phyloP scores from a whole-genome alignment of 2,113 vertebrate species.

The Sceloporus tristichus region DNA sequence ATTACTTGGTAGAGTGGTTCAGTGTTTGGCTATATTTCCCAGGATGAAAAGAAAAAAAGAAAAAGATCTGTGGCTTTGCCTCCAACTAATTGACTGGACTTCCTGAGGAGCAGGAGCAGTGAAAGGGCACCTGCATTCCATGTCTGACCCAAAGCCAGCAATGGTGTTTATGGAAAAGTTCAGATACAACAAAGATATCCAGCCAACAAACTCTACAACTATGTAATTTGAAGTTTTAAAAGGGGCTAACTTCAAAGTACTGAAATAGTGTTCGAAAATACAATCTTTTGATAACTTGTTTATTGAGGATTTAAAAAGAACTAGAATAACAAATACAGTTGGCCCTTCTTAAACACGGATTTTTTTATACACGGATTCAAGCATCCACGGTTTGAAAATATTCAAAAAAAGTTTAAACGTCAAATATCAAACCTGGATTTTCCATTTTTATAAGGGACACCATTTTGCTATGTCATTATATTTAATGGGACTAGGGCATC shows the following conservation, averaged over 20 bases:
- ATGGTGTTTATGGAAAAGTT: conserved; percentile 84
- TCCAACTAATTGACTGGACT: conserved; percentile 76
- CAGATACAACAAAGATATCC: conserved; percentile 70
- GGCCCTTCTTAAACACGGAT: too few relatives aligned
- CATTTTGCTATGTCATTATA: too few relatives aligned
- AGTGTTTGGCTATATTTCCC: conserved; percentile 56
- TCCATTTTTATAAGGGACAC: too few relatives aligned
- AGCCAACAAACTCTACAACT: conserved; percentile 80
- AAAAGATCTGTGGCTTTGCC: conserved; percentile 66
- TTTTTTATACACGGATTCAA: too few relatives aligned
- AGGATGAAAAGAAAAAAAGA: conserved; percentile 61
- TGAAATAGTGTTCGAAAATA: conserved; percentile 61
- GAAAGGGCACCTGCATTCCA: conserved; percentile 82
- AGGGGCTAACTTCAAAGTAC: conserved; percentile 61
- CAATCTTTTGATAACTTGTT: conserved; percentile 57
- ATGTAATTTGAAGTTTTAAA: conserved; percentile 63
- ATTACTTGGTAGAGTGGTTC: conserved; percentile 17
- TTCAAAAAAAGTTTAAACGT: too few relatives aligned
- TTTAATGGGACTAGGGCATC: too few relatives aligned
- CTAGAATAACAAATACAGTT: conserved; percentile 29
- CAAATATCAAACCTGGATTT: too few relatives aligned
- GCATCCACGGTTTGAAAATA: too few relatives aligned
- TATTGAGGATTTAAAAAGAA: conserved; percentile 47
- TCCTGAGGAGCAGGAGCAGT: conserved; percentile 81
- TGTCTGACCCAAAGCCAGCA: conserved; percentile 78